Evolutionary conservation across 2,888 invertebrate species (phyloP).

Genomic region (Acanthosepion pharaonis): DNA sequence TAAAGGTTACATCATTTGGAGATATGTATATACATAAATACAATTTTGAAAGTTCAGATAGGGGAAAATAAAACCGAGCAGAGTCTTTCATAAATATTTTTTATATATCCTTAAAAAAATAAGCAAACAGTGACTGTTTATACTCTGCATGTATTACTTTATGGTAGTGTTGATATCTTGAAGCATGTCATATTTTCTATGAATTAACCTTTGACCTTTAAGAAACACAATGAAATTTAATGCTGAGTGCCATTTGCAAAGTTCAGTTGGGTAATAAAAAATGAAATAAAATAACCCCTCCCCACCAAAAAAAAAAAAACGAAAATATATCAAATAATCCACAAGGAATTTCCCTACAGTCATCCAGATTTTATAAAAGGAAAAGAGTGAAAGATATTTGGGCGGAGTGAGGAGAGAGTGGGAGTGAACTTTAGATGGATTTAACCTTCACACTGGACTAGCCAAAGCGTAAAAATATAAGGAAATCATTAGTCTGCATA

Average conservation of each 20-base stretch:
- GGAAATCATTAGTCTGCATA: neutral
- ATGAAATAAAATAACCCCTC: neutral
- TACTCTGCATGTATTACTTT: neutral
- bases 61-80: no score
- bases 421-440: neutral
- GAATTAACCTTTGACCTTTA: neutral
- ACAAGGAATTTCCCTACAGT: neutral
- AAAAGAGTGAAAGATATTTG: neutral
- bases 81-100: no score
- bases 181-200: neutral
- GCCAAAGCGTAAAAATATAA: neutral
- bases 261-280: neutral
- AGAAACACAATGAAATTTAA: neutral
- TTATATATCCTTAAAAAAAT: neutral
- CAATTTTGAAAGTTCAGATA: no score
- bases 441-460: constrained; percentile 15
- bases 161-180: no score
- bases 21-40: no score
- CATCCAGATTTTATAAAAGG: neutral
- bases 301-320: neutral
- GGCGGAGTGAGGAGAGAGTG: neutral
- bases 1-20: no score
- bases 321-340: neutral
- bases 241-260: neutral
- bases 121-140: neutral